Percentiles rank a stretch among this genome's conserved stretches.
Evolutionary conservation across 1,140 invertebrate species (phyloP).

Genomic region (Drosophila truncata): DNA sequence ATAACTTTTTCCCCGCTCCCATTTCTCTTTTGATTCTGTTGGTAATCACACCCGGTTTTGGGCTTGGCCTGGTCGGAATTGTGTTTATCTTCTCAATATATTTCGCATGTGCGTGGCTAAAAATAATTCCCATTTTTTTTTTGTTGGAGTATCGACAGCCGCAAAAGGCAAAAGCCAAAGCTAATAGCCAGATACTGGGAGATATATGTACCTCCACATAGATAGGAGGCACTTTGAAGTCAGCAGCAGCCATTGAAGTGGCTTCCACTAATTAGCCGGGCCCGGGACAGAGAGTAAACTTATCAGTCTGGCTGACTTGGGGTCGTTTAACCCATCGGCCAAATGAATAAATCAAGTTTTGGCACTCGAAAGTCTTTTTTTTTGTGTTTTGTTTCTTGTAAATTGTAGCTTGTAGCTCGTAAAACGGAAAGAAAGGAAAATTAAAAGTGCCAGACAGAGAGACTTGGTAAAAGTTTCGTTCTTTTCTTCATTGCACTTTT

Average conservation of each 20-base stretch:
- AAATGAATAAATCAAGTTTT: slow-evolving; percentile 50
- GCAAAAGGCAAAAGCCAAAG: slow-evolving; percentile 26
- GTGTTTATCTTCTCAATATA: slow-evolving; percentile 46
- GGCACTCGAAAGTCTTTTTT: slow-evolving; percentile 33
- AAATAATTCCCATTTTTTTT: slow-evolving; percentile 46
- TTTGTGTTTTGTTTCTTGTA: slow-evolving; percentile 4
- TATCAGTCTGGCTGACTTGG: slow-evolving; percentile 35
- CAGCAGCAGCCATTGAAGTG: slow-evolving; percentile 23
- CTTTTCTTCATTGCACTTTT: slow-evolving; percentile 33
- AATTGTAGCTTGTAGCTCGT: slow-evolving; percentile 23
- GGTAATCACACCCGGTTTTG: slow-evolving; percentile 49
- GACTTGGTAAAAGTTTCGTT: slow-evolving; percentile 39
- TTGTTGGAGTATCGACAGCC: slow-evolving; percentile 36
- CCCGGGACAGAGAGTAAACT: slow-evolving; percentile 15
- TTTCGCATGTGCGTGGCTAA: slow-evolving; percentile 55
- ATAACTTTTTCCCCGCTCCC: slow-evolving; percentile 23
- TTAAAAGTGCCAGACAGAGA: slow-evolving; percentile 38
- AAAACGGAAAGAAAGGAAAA: slow-evolving; percentile 53
- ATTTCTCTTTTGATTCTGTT: slow-evolving; percentile 13
- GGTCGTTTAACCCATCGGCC: slow-evolving; percentile 42
- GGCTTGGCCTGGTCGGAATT: slow-evolving; percentile 42
- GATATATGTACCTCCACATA: slow-evolving; percentile 10
- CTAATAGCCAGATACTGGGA: slow-evolving; percentile 32
- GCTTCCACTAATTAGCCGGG: slow-evolving; percentile 56
- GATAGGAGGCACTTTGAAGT: slow-evolving; percentile 34